phyloP scores from a whole-genome alignment of 2,888 invertebrate genomes.

The Drosophila trichaetosa region DNA sequence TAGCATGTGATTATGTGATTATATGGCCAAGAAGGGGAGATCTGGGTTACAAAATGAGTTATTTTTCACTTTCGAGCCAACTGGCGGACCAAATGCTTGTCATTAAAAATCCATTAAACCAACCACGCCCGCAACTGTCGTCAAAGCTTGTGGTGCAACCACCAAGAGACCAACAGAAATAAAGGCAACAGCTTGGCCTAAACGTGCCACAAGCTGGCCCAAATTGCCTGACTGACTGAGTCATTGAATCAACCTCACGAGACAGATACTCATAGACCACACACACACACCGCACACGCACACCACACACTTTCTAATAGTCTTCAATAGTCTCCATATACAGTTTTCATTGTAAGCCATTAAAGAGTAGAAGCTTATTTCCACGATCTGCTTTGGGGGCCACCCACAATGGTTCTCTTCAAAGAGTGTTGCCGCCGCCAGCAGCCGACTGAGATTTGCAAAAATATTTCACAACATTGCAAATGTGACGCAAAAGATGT shows the following conservation, averaged over 20 bases:
- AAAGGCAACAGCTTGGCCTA: constrained; percentile 38
- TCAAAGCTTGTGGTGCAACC: constrained; percentile 59
- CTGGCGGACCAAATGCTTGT: constrained; percentile 53
- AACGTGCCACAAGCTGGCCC: background rate
- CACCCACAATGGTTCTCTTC: constrained; percentile 72
- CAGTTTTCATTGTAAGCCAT: constrained; percentile 71
- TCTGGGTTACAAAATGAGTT: constrained; percentile 59
- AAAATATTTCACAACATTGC: constrained; percentile 77
- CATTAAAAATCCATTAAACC: constrained; percentile 76
- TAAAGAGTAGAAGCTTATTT: constrained; percentile 49
- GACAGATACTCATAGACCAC: constrained; percentile 28
- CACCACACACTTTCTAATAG: constrained; percentile 16
- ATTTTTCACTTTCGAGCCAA: constrained; percentile 61
- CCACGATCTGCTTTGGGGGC: constrained; percentile 25
- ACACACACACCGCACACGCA: constrained; percentile 27
- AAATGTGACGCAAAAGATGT: constrained; percentile 77
- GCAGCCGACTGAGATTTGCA: constrained; percentile 70
- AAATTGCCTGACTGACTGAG: constrained; percentile 16
- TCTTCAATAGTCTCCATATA: constrained; percentile 6
- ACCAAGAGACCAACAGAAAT: constrained; percentile 7
- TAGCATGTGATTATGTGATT: constrained; percentile 49
- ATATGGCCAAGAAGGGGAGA: background rate
- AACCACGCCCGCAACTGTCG: constrained; percentile 56
- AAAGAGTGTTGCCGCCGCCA: constrained; percentile 59
- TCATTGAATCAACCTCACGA: constrained; percentile 6